Evolutionary conservation across 2,113 vertebrate species (phyloP), one percentile per base, ranked within the genome.

Genomic region (Xerus inauris): DNA sequence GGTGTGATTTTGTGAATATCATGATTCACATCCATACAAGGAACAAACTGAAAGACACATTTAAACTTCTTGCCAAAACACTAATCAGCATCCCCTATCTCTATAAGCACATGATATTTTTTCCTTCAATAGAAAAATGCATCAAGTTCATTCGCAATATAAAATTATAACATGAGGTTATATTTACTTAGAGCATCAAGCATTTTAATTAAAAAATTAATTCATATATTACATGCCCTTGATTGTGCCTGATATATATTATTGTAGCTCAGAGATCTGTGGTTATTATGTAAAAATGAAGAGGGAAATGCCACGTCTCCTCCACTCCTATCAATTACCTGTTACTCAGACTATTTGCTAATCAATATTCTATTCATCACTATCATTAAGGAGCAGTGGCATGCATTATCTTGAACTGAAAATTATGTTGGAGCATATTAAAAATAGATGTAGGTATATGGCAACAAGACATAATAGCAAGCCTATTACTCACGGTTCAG

Each of bases 331-430:
- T 97, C 95, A 96, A 94, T 86, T 97, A 97, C 62, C 84, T 95
- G 84, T 90, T 87, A 89, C 86, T 97, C 94, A 87, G 32, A 51
- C 38, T 75, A 88, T 90, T 95, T 92, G 77, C 87, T 95, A 94
- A 98, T 98, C 97, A 97, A 97, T 97, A 97, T 81, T 96, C 94
- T 90, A 97, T 98, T 98, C 96, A 97, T 95, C 84, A 75, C 77
- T 40, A 86, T 94, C 94, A 95, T 95, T 97, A 97, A 95, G 89
- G 30, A 91, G 84, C 42, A 94, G 67, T 77, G 77, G 71, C 38
- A 86, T 87, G 95, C 87, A 95, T 96, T 97, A 97, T 96, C 62
- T 94, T 93, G 67, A 94, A 94, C 87, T 65, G 82, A 96, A 97
- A 95, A 97, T 95, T 97, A 94, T 87, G 92, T 16, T 77, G 64